Percentiles rank a stretch among this genome's conserved stretches.
These are phyloP conservation scores for Pomatostomus ruficeps DNA, from an alignment of 2,113 vertebrate species.

Conservation along the genomic window DNA sequence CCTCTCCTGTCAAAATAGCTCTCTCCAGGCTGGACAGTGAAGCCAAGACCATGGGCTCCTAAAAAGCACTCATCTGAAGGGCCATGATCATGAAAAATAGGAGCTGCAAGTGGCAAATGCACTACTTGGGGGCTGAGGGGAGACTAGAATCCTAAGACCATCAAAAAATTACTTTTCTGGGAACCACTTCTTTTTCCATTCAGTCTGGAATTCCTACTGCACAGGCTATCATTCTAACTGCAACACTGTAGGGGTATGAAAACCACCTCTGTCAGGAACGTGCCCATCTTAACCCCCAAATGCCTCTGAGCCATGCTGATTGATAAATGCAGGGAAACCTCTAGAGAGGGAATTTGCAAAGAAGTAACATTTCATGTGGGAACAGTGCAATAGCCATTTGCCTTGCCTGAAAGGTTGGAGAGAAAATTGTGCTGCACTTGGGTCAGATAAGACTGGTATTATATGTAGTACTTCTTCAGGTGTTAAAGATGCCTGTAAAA, in stretches of 20 bases:
- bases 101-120: background rate
- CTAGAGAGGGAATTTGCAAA: background rate
- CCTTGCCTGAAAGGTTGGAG: background rate
- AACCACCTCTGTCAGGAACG: background rate
- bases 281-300: background rate
- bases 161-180: background rate
- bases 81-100: background rate
- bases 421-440: background rate
- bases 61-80: background rate
- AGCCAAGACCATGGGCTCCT: background rate
- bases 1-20: background rate
- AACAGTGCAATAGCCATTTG: background rate
- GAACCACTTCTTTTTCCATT: background rate
- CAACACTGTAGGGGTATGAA: background rate
- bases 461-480: background rate
- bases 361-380: background rate
- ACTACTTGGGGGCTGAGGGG: background rate
- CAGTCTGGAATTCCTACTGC: background rate
- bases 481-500: background rate
- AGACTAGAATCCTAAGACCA: background rate
- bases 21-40: background rate
- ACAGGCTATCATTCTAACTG: background rate
- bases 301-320: background rate
- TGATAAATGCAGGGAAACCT: background rate
- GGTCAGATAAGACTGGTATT: background rate